Evolutionary conservation across 92 coral and sea anemone species (phyloP), one percentile per base, ranked within the genome.

Genomic region (Epizoanthus fatuus): DNA sequence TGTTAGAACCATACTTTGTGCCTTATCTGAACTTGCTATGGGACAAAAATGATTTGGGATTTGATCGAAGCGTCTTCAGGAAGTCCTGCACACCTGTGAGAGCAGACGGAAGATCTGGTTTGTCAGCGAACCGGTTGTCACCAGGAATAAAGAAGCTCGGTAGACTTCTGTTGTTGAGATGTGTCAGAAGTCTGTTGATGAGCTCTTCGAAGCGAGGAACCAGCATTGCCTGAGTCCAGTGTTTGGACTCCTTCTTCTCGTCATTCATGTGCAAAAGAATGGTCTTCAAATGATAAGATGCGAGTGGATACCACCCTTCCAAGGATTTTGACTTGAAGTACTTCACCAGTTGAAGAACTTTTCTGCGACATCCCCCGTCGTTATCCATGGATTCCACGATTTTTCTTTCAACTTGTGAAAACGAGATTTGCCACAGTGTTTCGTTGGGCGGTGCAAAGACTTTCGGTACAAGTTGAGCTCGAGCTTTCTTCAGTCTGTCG

Each of bases 331-430:
- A 35, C 75, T 60, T 83, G 69, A 88, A 83, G 66, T 88, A 74
- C 67, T 88, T 88, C 2, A 88, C 91, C 55, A 88, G 76, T 40
- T 88, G 87, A 4, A 88, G 88, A 42, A 88, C 88, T 25, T 86
- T 80, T 42, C 42, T 80, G 6, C 80, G 86, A 44, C 86, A 79
- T 4, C 90, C 86, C 7, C 86, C 88, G 67, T 83, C 89, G 0
- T 22, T 7, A 42, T 88, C 91, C 53, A 88, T 88, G 5, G 37
- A 6, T 19, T 83, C 22, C 39, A 88, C 45, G 59, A 88, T 88
- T 42, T n/a, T 9, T 49, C 11, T 35, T 67, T 88, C 91, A 25
- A 63, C 62, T 38, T 64, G 42, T 56, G 91, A 75, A 52, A 66
- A 69, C 10, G 90, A 79, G 7, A 86, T 86, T 57, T 69, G 90